Conservation (phyloP, 2,113 vertebrate species). For the Chrysochloris asiatica region DNA sequence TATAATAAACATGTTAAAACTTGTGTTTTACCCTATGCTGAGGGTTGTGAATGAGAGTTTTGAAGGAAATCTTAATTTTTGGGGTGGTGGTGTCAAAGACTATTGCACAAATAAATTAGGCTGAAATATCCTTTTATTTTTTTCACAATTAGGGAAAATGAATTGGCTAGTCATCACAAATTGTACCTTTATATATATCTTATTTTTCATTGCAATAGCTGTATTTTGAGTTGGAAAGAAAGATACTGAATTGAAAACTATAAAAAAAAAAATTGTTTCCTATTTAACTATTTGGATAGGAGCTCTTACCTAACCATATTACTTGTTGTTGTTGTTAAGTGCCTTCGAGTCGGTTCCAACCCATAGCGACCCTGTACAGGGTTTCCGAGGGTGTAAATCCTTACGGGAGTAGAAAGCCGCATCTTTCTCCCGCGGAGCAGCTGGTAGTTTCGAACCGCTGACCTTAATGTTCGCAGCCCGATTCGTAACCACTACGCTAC, state of each 20-base stretch:
- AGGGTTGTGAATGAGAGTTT: not conserved
- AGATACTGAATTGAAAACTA: constrained; percentile 23
- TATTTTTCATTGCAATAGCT: not conserved
- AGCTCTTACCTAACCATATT: too few relatives aligned
- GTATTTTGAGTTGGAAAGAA: not conserved
- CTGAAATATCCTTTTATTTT: not conserved
- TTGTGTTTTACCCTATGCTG: not conserved
- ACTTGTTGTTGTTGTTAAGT: too few relatives aligned
- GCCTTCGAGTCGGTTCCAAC: too few relatives aligned
- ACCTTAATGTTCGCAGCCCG: too few relatives aligned
- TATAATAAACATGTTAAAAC: not conserved
- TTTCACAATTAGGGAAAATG: constrained; percentile 5
- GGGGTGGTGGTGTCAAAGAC: not conserved
- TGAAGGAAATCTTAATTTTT: not conserved
- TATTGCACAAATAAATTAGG: not conserved
- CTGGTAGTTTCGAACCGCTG: too few relatives aligned
- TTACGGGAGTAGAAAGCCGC: too few relatives aligned
- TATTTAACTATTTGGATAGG: too few relatives aligned
- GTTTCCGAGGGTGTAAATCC: too few relatives aligned
- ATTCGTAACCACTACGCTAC: too few relatives aligned
- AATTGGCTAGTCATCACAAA: not conserved
- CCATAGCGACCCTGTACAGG: too few relatives aligned
- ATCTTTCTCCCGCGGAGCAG: too few relatives aligned
- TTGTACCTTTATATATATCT: not conserved
- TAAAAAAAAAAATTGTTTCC: too few relatives aligned